These are phyloP conservation scores for Ornithoptera priamus DNA, from an alignment of 2,888 invertebrate species.

Conservation along the genomic window DNA sequence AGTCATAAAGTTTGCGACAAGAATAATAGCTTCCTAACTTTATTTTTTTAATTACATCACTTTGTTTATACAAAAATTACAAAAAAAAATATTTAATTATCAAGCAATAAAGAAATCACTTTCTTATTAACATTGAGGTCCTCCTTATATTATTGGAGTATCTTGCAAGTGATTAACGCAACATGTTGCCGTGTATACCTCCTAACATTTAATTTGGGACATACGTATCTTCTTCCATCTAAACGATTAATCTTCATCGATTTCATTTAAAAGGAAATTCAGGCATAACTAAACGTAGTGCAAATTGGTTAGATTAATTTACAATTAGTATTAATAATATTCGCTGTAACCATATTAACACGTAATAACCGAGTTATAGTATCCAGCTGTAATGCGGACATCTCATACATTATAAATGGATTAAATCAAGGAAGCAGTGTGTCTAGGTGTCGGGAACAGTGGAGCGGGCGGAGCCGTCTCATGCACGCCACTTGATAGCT, in stretches of 20 bases:
- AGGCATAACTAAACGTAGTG: not conserved
- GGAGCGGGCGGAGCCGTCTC: constrained; percentile 10
- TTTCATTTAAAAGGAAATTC: not conserved
- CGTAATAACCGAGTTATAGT: constrained; percentile 2
- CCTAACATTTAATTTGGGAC: too few relatives aligned
- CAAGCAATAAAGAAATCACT: too few relatives aligned
- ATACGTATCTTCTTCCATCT: not conserved
- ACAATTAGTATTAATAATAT: not conserved
- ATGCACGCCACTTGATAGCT: constrained; percentile 21
- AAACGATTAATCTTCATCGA: not conserved
- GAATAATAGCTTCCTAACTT: not conserved
- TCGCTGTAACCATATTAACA: not conserved
- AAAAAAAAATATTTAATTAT: too few relatives aligned
- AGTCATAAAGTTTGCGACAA: not conserved
- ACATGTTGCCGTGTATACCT: too few relatives aligned
- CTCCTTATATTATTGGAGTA: too few relatives aligned
- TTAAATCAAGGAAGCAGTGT: constrained; percentile 22
- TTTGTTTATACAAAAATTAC: too few relatives aligned
- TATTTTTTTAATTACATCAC: not conserved
- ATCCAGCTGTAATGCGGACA: not conserved
- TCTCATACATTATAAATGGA: constrained; percentile 11
- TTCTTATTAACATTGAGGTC: too few relatives aligned
- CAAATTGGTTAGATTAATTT: not conserved
- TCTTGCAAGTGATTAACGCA: too few relatives aligned
- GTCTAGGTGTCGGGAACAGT: constrained; percentile 19